Evolutionary conservation across 2,888 invertebrate species (phyloP).

Genomic region (Heliconius sara): DNA sequence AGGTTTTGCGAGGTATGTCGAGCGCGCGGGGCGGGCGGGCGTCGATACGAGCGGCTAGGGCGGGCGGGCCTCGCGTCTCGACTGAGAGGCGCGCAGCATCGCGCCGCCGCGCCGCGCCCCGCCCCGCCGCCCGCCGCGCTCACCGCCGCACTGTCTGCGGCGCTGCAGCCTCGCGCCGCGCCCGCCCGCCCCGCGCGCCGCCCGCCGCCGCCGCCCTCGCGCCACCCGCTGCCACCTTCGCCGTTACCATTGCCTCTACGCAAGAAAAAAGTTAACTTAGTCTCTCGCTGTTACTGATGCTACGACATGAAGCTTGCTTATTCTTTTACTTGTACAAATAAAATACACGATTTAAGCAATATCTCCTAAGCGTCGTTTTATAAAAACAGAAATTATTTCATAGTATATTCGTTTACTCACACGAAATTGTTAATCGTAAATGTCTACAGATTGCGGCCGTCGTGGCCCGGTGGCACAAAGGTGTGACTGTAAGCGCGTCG

Average conservation of each 20-base stretch:
- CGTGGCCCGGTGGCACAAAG: too few species aligned
- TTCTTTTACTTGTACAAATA: constrained; percentile 33
- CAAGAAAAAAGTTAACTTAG: constrained; percentile 52
- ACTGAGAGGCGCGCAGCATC: constrained; percentile 87
- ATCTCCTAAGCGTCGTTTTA: background rate
- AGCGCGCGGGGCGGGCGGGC: constrained; percentile 77
- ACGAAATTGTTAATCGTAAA: background rate
- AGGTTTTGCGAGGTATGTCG: constrained; percentile 58
- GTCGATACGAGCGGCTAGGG: constrained; percentile 79
- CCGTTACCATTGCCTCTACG: constrained; percentile 50
- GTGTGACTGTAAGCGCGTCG: too few species aligned
- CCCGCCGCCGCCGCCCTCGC: constrained; percentile 48
- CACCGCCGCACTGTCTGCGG: constrained; percentile 75
- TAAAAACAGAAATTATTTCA: background rate
- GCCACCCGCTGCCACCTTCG: constrained; percentile 52
- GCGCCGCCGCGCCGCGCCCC: constrained; percentile 84
- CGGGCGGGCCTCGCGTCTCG: constrained; percentile 85
- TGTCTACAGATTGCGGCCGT: too few species aligned
- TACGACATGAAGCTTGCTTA: constrained; percentile 33
- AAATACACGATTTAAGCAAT: background rate
- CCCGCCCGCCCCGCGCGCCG: constrained; percentile 52
- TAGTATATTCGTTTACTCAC: background rate
- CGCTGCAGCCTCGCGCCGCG: constrained; percentile 73
- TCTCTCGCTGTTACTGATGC: constrained; percentile 40
- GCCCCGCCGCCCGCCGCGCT: constrained; percentile 56